Conservation (phyloP, 2,888 invertebrate species). For the Cloeon dipterum region DNA sequence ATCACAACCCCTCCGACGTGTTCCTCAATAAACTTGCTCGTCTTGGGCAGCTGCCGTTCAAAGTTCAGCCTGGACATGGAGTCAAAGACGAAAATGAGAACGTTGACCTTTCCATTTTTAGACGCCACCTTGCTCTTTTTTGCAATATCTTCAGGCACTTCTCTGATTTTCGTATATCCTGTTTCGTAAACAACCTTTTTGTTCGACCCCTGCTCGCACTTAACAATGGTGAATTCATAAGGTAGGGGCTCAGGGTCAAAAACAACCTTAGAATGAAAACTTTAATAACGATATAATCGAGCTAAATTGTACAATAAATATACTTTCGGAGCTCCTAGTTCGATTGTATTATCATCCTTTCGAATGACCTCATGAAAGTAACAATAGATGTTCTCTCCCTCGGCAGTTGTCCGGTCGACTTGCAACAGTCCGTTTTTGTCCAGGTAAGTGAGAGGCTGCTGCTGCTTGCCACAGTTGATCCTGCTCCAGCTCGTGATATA, state of each 20-base stretch:
- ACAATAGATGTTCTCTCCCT: constrained; percentile 7
- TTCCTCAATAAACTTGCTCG: constrained; percentile 13
- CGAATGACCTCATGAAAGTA: constrained; percentile 10
- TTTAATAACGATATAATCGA: too few species aligned
- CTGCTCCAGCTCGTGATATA: constrained; percentile 1
- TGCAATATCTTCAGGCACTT: background rate
- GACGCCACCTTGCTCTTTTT: background rate
- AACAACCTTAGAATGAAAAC: constrained; percentile 6
- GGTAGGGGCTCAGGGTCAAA: constrained; percentile 6
- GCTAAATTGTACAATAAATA: too few species aligned
- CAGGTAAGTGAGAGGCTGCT: constrained; percentile 8
- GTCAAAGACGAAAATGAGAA: constrained; percentile 18
- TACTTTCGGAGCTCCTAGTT: constrained; percentile 6
- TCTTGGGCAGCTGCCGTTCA: constrained; percentile 16
- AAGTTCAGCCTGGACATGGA: constrained; percentile 19
- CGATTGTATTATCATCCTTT: constrained; percentile 8
- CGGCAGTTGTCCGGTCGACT: constrained; percentile 9
- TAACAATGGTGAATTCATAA: constrained; percentile 10
- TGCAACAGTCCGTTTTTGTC: constrained; percentile 9
- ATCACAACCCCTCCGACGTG: constrained; percentile 15
- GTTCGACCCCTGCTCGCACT: constrained; percentile 9
- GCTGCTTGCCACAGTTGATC: constrained; percentile 5
- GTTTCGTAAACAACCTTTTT: constrained; percentile 9
- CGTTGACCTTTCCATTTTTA: constrained; percentile 9
- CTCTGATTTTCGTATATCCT: constrained; percentile 10